Evolutionary conservation across 2,113 vertebrate species (phyloP).

Genomic region (Arizona elegans): DNA sequence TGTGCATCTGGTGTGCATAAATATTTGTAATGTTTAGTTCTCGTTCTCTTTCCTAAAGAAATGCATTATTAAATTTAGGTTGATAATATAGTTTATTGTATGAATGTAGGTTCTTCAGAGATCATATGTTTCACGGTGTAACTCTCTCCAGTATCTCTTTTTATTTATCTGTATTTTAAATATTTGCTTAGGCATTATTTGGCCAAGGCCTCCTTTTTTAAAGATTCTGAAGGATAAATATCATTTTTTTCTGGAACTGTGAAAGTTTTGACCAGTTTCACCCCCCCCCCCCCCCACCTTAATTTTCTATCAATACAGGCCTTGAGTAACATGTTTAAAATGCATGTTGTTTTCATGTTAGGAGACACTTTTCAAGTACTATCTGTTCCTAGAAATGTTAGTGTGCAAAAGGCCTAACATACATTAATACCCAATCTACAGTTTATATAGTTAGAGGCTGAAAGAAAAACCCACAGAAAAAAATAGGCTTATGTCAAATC

Average conservation of each 20-base stretch:
- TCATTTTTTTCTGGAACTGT: too few relatives aligned
- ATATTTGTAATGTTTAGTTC: neutral
- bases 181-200: neutral
- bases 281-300: fast-evolving
- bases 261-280: too few relatives aligned
- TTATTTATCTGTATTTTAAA: neutral
- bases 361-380: neutral
- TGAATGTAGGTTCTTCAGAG: too few relatives aligned
- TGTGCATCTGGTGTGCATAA: neutral
- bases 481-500: neutral
- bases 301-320: too few relatives aligned
- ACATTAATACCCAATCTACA: neutral
- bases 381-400: neutral
- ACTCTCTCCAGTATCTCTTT: neutral
- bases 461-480: neutral
- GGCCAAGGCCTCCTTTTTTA: neutral
- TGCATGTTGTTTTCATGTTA: too few relatives aligned
- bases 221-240: too few relatives aligned
- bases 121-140: neutral
- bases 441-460: neutral
- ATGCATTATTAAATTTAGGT: too few relatives aligned
- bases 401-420: neutral
- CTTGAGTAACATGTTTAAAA: too few relatives aligned
- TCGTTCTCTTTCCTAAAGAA: too few relatives aligned
- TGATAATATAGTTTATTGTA: too few relatives aligned